Evolutionary conservation across 2,797 vertebrate species (phyloP).

Genomic region (Brachymystax lenok): DNA sequence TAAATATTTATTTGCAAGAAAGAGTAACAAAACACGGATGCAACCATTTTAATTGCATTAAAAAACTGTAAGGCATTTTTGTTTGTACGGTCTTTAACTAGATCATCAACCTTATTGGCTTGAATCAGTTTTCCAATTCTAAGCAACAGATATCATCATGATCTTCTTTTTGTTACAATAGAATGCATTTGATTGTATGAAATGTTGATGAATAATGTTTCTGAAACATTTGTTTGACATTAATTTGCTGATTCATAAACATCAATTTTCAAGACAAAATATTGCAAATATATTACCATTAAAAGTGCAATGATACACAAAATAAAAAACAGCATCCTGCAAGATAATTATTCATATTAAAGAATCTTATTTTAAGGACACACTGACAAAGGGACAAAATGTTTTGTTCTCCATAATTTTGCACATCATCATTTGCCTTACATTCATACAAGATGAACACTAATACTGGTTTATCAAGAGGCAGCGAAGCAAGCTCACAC

Average conservation of each 20-base stretch:
- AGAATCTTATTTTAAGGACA: constrained; percentile 57
- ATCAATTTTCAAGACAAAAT: constrained; percentile 49
- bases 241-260: constrained; percentile 42
- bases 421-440: not conserved
- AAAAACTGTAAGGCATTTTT: constrained; percentile 76
- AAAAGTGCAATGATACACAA: constrained; percentile 74
- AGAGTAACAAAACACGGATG: constrained; percentile 76
- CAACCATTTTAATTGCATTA: constrained; percentile 66
- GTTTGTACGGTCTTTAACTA: constrained; percentile 40
- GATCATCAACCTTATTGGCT: constrained; percentile 35
- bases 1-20: constrained; percentile 76
- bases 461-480: constrained; percentile 34
- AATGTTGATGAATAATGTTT: constrained; percentile 23
- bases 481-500: constrained; percentile 49
- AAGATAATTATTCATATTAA: constrained; percentile 59
- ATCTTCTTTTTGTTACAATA: constrained; percentile 33
- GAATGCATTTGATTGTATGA: constrained; percentile 40
- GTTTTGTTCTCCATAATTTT: constrained; percentile 31
- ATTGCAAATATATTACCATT: constrained; percentile 75
- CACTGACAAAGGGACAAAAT: constrained; percentile 24
- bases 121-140: constrained; percentile 44
- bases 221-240: constrained; percentile 43
- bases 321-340: constrained; percentile 68
- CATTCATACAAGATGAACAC: constrained; percentile 42
- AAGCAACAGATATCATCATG: constrained; percentile 25